Conservation (phyloP, 2,113 vertebrate genomes). For the Gobius niger region DNA sequence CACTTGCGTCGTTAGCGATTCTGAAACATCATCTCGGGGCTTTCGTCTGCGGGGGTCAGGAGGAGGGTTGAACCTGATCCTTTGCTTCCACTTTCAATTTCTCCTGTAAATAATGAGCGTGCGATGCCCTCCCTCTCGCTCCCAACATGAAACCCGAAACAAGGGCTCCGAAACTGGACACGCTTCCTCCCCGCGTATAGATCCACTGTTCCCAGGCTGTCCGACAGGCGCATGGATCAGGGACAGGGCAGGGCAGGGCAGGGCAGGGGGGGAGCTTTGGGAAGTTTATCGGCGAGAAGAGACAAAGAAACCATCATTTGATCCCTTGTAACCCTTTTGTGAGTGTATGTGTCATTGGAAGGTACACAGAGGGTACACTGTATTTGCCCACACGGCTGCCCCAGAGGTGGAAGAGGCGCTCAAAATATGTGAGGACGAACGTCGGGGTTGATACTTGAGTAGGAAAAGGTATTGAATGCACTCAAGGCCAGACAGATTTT, state of each 20-base stretch:
- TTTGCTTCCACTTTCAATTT: constrained; percentile 71
- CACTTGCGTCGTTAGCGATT: no score
- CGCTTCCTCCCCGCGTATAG: constrained; percentile 45
- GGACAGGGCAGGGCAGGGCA: no score
- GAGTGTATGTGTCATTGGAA: constrained; percentile 1
- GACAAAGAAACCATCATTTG: constrained; percentile 11
- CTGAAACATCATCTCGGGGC: no score
- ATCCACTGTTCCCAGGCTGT: constrained; percentile 28
- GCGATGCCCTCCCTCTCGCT: constrained; percentile 31
- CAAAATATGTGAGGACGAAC: background rate
- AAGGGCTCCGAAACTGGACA: constrained; percentile 51
- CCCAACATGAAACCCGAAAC: constrained; percentile 59
- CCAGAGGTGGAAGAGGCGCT: no score
- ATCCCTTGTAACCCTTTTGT: constrained; percentile 14
- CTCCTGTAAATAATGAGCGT: constrained; percentile 71
- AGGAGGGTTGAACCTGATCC: constrained; percentile 81
- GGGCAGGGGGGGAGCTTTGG: no score
- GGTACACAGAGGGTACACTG: background rate
- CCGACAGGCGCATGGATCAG: background rate
- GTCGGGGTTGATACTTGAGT: no score
- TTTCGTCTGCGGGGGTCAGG: constrained; percentile 64
- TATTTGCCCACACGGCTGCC: constrained; percentile 9
- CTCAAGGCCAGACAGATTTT: no score
- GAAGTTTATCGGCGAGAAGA: background rate
- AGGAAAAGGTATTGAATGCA: no score